phyloP scores from a whole-genome alignment of 1,140 invertebrate genomes.

The Solenopsis fugax region DNA sequence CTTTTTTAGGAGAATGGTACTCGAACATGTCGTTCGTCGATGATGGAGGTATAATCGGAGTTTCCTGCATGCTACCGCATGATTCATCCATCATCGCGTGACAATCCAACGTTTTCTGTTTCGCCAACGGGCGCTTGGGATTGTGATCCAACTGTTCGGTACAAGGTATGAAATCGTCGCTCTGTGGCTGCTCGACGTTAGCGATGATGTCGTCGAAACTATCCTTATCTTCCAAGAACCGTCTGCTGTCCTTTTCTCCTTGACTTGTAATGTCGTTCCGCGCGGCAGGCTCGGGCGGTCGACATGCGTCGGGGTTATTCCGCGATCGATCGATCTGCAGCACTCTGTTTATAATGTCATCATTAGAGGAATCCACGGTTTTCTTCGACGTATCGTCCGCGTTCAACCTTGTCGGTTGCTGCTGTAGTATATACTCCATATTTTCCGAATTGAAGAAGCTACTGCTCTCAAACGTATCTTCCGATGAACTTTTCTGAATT shows the following conservation, averaged over 20 bases:
- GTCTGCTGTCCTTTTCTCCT: neutral
- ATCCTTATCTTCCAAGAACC: conserved; percentile 57
- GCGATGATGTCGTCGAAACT: conserved; percentile 67
- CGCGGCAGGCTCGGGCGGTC: neutral
- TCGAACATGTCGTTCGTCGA: conserved; percentile 45
- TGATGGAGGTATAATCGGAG: neutral
- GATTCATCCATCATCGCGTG: conserved; percentile 33
- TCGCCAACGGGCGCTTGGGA: conserved; percentile 10
- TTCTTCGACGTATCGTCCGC: neutral
- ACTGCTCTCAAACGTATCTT: conserved; percentile 43
- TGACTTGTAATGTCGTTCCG: neutral
- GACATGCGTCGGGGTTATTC: neutral
- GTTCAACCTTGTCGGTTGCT: neutral
- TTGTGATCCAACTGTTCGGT: neutral
- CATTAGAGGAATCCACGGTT: conserved; percentile 5
- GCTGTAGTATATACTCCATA: neutral
- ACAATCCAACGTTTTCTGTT: conserved; percentile 35
- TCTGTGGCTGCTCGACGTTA: conserved; percentile 51
- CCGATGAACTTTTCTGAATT: neutral
- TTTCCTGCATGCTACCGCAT: neutral
- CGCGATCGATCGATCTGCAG: conserved; percentile 23
- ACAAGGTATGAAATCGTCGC: conserved; percentile 8
- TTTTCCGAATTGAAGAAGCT: conserved; percentile 37
- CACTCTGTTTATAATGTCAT: conserved; percentile 34
- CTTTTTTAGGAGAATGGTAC: neutral